Conservation (phyloP, 2,113 vertebrate species). For the Laterallus jamaicensis region DNA sequence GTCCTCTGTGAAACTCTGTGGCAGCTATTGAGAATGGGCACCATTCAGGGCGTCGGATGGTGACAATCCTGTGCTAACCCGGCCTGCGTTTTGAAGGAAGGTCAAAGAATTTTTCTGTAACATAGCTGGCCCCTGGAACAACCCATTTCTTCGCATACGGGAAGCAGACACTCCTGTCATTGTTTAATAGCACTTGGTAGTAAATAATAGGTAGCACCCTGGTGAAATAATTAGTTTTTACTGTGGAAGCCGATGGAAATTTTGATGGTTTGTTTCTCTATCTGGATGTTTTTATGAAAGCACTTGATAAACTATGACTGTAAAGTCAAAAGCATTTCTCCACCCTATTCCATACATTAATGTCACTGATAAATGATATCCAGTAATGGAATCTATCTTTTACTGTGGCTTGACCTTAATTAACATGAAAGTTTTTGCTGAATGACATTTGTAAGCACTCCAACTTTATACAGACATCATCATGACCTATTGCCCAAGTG, state of each 20-base stretch:
- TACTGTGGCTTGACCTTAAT: background rate
- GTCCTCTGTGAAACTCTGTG: slow-evolving; percentile 24
- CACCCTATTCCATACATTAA: background rate
- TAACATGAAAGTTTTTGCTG: background rate
- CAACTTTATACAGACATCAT: background rate
- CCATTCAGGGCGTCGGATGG: background rate
- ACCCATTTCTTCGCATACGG: background rate
- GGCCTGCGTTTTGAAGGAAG: background rate
- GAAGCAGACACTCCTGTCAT: background rate
- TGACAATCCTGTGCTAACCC: slow-evolving; percentile 20
- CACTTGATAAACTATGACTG: background rate
- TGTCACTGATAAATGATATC: background rate
- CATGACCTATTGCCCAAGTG: background rate
- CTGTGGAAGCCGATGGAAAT: background rate
- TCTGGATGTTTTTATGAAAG: background rate
- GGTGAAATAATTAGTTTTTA: background rate
- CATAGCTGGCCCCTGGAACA: background rate
- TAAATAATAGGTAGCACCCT: background rate
- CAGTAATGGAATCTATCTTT: background rate
- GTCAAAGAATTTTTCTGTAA: background rate
- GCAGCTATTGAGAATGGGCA: slow-evolving; percentile 13
- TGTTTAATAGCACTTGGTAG: background rate
- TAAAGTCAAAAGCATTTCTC: background rate
- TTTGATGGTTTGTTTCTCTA: background rate
- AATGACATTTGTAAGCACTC: background rate